phyloP scores from a whole-genome alignment of 2,797 vertebrate species.

The Pristis pectinata region DNA sequence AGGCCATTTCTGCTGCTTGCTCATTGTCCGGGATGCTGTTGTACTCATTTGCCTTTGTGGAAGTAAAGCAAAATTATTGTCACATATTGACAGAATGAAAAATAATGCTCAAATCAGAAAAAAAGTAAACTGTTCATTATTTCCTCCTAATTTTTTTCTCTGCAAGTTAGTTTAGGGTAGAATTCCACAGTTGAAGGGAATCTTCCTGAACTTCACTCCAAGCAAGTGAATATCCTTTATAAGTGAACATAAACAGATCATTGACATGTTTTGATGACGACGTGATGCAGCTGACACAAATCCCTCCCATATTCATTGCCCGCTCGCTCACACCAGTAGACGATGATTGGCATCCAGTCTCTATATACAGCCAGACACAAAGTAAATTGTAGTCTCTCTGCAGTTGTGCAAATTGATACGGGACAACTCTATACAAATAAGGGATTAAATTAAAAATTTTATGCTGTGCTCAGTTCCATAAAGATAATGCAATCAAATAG shows the following conservation, averaged over 20 bases:
- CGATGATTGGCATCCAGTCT: background rate
- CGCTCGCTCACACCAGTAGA: background rate
- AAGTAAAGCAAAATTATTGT: constrained; percentile 37
- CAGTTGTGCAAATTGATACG: background rate
- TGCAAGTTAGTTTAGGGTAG: background rate
- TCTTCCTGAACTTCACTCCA: background rate
- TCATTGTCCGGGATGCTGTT: constrained; percentile 60
- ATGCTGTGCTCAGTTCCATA: background rate
- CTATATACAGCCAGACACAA: background rate
- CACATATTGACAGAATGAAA: background rate
- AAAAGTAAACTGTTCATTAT: background rate
- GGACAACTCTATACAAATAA: background rate
- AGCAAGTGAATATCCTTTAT: background rate
- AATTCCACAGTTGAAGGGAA: background rate
- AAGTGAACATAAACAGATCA: background rate
- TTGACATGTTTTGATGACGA: background rate
- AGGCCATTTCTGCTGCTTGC: constrained; percentile 69
- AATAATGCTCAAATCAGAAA: background rate
- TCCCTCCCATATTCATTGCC: background rate
- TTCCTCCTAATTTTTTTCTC: background rate
- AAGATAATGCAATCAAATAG: background rate
- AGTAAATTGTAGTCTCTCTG: background rate
- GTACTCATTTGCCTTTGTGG: constrained; percentile 58
- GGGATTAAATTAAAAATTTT: background rate
- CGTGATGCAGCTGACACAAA: background rate